Conservation (phyloP, 2,797 vertebrate genomes). For the Lemur catta region DNA sequence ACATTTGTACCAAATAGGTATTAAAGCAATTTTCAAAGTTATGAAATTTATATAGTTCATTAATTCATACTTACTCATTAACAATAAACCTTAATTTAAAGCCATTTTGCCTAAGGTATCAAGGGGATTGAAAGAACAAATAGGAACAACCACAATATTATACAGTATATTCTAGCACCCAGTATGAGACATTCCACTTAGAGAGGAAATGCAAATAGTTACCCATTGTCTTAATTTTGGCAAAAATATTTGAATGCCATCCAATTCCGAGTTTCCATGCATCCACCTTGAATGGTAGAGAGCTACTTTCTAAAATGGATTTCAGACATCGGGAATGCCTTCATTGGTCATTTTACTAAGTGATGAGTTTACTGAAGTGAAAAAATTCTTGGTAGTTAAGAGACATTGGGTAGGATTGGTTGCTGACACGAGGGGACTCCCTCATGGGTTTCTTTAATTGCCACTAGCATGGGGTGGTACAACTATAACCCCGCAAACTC, state of each 20-base stretch:
- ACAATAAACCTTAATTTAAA: background rate
- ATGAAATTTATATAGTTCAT: background rate
- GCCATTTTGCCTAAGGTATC: background rate
- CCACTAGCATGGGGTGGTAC: background rate
- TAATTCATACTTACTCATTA: background rate
- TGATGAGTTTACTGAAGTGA: background rate
- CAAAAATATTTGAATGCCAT: background rate
- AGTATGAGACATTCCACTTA: background rate
- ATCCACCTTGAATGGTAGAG: background rate
- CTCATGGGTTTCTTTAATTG: background rate
- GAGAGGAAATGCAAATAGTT: background rate
- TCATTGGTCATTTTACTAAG: background rate
- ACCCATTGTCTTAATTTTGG: background rate
- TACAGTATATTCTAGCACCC: background rate
- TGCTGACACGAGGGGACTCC: background rate
- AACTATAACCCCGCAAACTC: fast-evolving
- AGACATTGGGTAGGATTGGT: background rate
- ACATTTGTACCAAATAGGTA: background rate
- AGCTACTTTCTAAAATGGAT: background rate
- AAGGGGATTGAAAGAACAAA: background rate
- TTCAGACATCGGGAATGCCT: background rate
- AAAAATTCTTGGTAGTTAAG: background rate
- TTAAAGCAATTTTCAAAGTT: background rate
- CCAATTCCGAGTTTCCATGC: background rate
- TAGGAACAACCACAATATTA: background rate